Evolutionary conservation across 2,888 invertebrate species (phyloP), one percentile per base, ranked within the genome.

Genomic region (Orthosia gracilis): DNA sequence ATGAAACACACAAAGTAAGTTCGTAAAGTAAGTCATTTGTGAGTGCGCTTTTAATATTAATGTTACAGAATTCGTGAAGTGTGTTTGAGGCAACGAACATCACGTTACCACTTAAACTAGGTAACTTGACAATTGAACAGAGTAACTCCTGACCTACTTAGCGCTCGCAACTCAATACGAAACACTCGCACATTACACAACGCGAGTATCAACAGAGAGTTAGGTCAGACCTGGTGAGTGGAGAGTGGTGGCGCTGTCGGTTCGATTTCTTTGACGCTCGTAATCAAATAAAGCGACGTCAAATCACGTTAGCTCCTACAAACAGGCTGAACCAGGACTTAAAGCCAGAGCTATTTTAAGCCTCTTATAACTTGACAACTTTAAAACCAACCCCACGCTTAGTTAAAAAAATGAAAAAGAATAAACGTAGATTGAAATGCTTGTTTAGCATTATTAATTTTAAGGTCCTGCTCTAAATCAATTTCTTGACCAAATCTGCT

Each of bases 201-300:
- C 23, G 26, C 31, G n/a, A 57, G 66, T 63, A 78, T 62, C 50
- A 68, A 62, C 59, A 62, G 15, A 66, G 45, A 59, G 67, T 74
- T 59, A 77, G 64, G 65, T 72, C 55, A 23, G 58, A n/a, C 68
- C 69, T 31, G 57, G 62, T 40, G 40, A 40, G 40, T 31, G 57
- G 62, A 9, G 40, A 40, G 40, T 40, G 40, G 40, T 58, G 74
- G 58, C 57, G 54, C 57, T 31, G 61, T 23, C 72, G 59, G 63
- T 73, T 79, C 40, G 72, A 23, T 70, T 82, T 66, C 83, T 85
- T 82, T 84, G 83, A 78, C 73, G 69, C 69, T 73, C 68, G 69
- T 80, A 86, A 86, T 86, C 69, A 84, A 82, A 78, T 78, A 73
- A 78, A 83, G 68, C 78, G 75, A 69, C 65, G 59, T 75, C 66